Base-by-base conservation (phyloP, 2,113 vertebrate genomes). In the Scortum barcoo region DNA sequence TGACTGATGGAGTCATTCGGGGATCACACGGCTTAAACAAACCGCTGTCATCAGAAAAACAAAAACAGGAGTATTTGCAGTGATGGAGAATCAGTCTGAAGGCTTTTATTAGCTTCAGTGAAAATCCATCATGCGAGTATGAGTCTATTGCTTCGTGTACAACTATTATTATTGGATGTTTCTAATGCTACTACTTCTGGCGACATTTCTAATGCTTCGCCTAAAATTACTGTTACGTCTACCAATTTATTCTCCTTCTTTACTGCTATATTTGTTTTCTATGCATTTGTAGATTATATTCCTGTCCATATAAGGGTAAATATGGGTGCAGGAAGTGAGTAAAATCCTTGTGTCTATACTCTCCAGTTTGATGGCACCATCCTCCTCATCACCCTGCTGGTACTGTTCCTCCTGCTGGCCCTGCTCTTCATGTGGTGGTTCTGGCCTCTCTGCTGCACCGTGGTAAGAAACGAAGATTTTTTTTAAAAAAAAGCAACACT, bases 301-400 rank as follows among this genome's bases (percentile, higher is more conserved):
- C 36, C 10, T 19, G 7, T 50, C 42, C 12, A 30, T 10, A 8
- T 24, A n/a, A n/a, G 20, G 30, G 9, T 50, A 19, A 11, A 36
- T 56, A 2, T 38, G 28, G 6, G 51, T 50, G 12, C 7, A 24
- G 61, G 33, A 28, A 58, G 36, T 58, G 14, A 28, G 33, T 72
- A 40, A 71, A 33, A 42, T 17, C 24, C 16, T 30, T 14, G n/a
- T 51, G 26, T 84, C 11, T 66, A n/a, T n/a, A 0, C 70, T 70
- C 7, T 71, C 62, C 93, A 98, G 97, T 96, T 96, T 44, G 96
- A 96, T 60, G 97, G 97, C 13, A 97, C 96, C 70, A 96, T 97
- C 38, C 96, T 97, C 50, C 94, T 98, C 74, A 96, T 97, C 85
- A 95, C 95, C 4, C 93, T 97, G 73, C 92, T 97, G 91, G 95